phyloP scores from a whole-genome alignment of 2,797 vertebrate species.

The Cynodonichthys magdalenae region DNA sequence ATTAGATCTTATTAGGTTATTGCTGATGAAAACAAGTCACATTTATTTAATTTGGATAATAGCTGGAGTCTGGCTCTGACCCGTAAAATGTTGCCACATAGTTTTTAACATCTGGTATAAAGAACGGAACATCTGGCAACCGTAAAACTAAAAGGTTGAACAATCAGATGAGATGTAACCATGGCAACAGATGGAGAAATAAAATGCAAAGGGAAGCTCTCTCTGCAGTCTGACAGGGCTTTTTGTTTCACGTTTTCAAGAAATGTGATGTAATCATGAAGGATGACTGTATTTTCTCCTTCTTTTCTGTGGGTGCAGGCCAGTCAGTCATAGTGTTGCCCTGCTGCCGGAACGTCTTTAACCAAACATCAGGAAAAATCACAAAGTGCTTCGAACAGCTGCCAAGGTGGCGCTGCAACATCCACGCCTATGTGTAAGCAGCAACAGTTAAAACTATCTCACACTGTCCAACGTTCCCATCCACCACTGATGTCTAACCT shows the following conservation, averaged over 20 bases:
- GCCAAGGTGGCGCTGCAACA: slow-evolving; percentile 13
- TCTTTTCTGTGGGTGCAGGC: slow-evolving; percentile 11
- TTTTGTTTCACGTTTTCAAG: not conserved
- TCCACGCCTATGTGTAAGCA: slow-evolving; percentile 50
- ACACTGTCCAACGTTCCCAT: not conserved
- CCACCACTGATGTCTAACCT: not conserved
- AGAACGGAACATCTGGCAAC: not conserved
- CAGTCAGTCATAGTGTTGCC: accelerated
- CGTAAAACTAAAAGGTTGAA: too few species aligned
- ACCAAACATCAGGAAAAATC: not conserved
- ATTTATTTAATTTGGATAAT: too few species aligned
- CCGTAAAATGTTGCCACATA: not conserved
- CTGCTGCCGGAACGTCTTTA: not conserved
- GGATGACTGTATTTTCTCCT: not conserved
- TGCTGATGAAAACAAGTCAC: too few species aligned
- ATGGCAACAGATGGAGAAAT: not conserved
- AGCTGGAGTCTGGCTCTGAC: not conserved
- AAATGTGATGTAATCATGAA: too few species aligned
- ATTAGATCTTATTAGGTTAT: too few species aligned
- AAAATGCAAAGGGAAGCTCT: not conserved
- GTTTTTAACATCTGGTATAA: not conserved
- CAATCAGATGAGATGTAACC: not conserved
- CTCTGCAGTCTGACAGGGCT: not conserved
- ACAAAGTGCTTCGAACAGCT: slow-evolving; percentile 45
- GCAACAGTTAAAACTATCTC: too few species aligned